Percentiles rank a stretch among this genome's conserved stretches.
These are phyloP conservation scores for Patella ulyssiponensis DNA, from an alignment of 2,888 invertebrate genomes.

Conservation along the genomic window DNA sequence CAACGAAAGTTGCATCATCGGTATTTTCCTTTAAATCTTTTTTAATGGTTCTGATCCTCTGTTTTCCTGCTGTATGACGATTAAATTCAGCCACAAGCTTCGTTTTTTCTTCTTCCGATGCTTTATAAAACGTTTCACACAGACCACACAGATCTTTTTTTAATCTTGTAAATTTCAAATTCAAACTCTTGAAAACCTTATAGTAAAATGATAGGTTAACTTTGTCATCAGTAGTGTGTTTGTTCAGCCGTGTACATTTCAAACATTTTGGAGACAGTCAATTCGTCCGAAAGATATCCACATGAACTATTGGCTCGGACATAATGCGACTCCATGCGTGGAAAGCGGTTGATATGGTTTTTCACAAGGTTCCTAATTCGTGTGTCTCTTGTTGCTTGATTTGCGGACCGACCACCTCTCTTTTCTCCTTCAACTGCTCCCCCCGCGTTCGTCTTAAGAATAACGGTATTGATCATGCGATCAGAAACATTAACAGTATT, in stretches of 20 bases:
- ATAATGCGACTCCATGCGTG: conserved; percentile 4
- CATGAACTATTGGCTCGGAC: background rate
- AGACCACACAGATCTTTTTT: background rate
- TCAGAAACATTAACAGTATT: background rate
- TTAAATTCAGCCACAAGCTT: background rate
- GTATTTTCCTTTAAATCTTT: background rate
- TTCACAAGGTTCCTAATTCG: background rate
- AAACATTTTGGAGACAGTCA: background rate
- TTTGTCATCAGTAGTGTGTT: background rate
- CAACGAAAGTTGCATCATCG: background rate
- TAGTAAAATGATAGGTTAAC: background rate
- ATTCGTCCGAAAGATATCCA: background rate
- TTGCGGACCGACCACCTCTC: background rate
- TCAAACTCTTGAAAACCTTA: background rate
- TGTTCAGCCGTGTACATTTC: background rate
- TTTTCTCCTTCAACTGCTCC: background rate
- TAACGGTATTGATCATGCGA: background rate
- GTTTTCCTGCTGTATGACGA: background rate
- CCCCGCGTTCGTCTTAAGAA: background rate
- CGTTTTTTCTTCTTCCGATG: background rate
- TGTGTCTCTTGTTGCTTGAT: background rate
- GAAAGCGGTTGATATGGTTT: background rate
- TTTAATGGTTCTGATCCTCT: background rate
- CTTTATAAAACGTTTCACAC: background rate
- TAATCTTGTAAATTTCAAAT: background rate